Evolutionary conservation across 2,888 invertebrate species (phyloP).

Genomic region (Coelogynopora nodosa): DNA sequence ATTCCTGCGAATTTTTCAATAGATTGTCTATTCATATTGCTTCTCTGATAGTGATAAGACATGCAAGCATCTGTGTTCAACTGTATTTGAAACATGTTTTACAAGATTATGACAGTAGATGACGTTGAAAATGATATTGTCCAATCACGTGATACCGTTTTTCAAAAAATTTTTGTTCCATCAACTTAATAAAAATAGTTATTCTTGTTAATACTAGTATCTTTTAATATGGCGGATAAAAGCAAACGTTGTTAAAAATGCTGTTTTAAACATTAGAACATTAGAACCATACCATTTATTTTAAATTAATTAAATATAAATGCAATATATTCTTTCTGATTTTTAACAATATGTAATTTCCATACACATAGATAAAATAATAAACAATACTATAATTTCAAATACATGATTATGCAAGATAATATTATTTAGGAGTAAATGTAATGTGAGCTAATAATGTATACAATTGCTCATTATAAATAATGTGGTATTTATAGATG

Average conservation of each 20-base stretch:
- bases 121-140: neutral
- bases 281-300: neutral
- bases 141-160: too few species aligned
- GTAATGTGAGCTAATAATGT: neutral
- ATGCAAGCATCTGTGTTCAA: too few species aligned
- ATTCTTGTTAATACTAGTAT: neutral
- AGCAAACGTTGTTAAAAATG: neutral
- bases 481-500: neutral
- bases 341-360: neutral
- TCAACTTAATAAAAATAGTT: neutral
- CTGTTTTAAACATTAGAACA: neutral
- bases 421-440: neutral
- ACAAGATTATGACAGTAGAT: too few species aligned
- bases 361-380: too few species aligned
- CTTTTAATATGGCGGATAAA: conserved; percentile 16
- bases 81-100: too few species aligned
- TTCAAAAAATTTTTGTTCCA: neutral
- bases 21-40: too few species aligned
- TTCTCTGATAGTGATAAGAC: too few species aligned
- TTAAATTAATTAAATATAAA: neutral
- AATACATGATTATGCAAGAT: neutral
- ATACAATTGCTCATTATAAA: too few species aligned
- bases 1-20: too few species aligned
- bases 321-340: neutral
- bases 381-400: neutral